These are phyloP conservation scores for Psittacula derbiana DNA, from an alignment of 2,797 vertebrate genomes.

Conservation along the genomic window DNA sequence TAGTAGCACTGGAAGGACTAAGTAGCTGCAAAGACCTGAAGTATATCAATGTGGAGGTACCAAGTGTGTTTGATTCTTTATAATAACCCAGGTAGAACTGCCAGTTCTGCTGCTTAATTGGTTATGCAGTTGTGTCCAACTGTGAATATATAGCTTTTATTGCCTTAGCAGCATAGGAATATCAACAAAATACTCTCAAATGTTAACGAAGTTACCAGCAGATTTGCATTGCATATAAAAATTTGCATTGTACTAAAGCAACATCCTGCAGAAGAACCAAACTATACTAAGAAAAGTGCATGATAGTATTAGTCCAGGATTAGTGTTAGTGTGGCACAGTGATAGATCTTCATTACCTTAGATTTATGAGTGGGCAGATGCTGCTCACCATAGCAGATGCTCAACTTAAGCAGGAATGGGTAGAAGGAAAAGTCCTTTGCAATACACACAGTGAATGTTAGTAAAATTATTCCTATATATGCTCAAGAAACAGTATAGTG, in stretches of 20 bases:
- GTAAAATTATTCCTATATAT: neutral
- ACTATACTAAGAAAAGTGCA: neutral
- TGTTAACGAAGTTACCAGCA: neutral
- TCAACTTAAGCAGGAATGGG: neutral
- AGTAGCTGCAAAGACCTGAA: slow-evolving; percentile 78
- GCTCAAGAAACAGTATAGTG: neutral
- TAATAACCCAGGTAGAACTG: neutral
- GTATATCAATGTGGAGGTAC: slow-evolving; percentile 87
- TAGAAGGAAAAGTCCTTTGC: neutral
- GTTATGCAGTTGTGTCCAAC: neutral
- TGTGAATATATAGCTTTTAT: neutral
- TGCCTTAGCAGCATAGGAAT: neutral
- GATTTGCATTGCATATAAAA: neutral
- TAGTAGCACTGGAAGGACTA: slow-evolving; percentile 83
- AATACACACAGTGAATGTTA: neutral
- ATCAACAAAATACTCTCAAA: neutral
- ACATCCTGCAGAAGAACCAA: neutral
- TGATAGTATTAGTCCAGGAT: neutral
- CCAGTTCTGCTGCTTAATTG: neutral
- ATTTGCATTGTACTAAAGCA: neutral
- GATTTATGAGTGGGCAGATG: neutral
- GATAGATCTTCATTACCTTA: neutral
- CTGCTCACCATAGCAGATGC: neutral
- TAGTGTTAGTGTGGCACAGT: neutral
- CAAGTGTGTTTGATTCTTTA: neutral